These are phyloP conservation scores for Thaumatotibia leucotreta DNA, from an alignment of 1,140 invertebrate species.

Conservation along the genomic window DNA sequence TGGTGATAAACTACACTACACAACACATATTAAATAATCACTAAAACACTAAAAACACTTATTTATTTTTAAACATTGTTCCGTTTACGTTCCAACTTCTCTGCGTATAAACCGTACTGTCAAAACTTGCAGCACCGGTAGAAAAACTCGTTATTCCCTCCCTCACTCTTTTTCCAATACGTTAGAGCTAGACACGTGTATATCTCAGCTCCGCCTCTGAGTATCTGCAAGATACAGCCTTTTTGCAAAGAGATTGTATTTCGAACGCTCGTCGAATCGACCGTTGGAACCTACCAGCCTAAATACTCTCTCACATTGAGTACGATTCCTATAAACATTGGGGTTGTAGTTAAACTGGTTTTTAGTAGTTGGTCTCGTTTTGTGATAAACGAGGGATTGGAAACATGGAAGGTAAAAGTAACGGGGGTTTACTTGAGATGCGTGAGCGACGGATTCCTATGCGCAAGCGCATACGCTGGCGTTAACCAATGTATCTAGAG, in stretches of 20 bases:
- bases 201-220: constrained; percentile 15
- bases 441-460: constrained; percentile 31
- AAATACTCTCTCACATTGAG: background rate
- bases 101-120: constrained; percentile 6
- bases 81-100: background rate
- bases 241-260: constrained; percentile 47
- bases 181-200: constrained; percentile 28
- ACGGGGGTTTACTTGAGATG: constrained; percentile 71
- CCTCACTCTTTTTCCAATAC: constrained; percentile 19
- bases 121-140: constrained; percentile 11
- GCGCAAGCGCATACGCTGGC: background rate
- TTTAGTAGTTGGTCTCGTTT: background rate
- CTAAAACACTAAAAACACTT: background rate
- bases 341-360: background rate
- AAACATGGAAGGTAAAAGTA: constrained; percentile 58
- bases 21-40: constrained; percentile 5
- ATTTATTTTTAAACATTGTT: background rate
- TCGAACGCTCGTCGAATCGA: background rate
- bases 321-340: background rate
- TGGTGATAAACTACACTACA: background rate
- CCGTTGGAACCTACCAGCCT: background rate
- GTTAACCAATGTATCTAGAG: background rate
- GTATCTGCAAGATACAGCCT: constrained; percentile 62
- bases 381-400: background rate
- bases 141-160: background rate